phyloP scores from a whole-genome alignment of 2,888 invertebrate genomes.

The Diarsia rubi region DNA sequence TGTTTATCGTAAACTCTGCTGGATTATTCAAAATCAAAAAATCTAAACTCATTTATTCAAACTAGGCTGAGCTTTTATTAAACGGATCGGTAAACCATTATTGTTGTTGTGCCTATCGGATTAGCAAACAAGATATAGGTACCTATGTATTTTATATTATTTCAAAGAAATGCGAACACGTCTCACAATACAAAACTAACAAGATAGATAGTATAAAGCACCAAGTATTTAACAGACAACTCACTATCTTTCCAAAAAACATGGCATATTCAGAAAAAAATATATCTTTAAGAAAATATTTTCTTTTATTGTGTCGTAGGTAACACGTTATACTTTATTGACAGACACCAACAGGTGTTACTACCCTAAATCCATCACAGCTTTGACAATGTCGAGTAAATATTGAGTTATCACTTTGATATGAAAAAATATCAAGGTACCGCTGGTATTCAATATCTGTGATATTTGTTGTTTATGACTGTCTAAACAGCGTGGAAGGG shows the following conservation, averaged over 20 bases:
- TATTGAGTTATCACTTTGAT: conserved; percentile 64
- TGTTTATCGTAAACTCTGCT: neutral
- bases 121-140: neutral
- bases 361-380: conserved; percentile 67
- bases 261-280: conserved; percentile 36
- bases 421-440: conserved; percentile 50
- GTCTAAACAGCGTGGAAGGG: neutral
- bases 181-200: neutral
- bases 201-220: conserved; percentile 4
- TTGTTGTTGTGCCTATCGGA: neutral
- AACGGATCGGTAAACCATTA: neutral
- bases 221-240: conserved; percentile 38
- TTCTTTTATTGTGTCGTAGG: conserved; percentile 58
- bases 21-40: too few relatives aligned
- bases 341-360: conserved; percentile 71
- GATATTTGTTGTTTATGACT: conserved; percentile 41
- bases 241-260: conserved; percentile 17
- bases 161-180: neutral
- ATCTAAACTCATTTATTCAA: too few relatives aligned
- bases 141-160: neutral
- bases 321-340: conserved; percentile 61
- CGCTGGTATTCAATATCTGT: conserved; percentile 34
- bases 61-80: too few relatives aligned
- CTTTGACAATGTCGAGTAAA: conserved; percentile 66
- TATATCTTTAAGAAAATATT: conserved; percentile 43